Evolutionary conservation across 2,888 invertebrate genomes (phyloP), one percentile per base, ranked within the genome.

Genomic region (Apotomis betuletana): DNA sequence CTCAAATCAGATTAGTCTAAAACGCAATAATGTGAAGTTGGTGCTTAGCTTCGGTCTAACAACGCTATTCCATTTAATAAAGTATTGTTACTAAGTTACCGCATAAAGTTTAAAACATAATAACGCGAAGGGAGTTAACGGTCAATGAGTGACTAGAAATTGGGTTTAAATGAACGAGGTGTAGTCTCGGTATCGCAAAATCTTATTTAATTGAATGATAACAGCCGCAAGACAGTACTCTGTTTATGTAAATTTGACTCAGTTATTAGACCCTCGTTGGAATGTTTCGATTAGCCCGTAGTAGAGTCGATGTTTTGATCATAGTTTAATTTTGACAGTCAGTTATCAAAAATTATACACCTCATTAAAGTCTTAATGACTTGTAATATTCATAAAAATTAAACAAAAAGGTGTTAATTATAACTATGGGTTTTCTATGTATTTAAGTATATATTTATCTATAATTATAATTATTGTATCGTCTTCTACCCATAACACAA

Each of bases 131-230:
- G 64, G 63, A 74, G 63, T 62, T 71, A 71, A 68, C 63, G 71
- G 74, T 71, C 74, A 74, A 64, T 49, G 59, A 74, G 64, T 49
- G 67, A 63, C 60, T 69, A 73, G 65, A 73, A 73, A 69, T 73
- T 70, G 60, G 67, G 61, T 73, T 70, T 67, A 70, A 75, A 69
- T 78, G 77, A 81, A 86, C 81, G 87, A 89, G 88, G 87, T 89
- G 87, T 87, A 82, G 80, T 85, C 84, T 85, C 79, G 79, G 85
- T 87, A 88, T 87, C 84, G 81, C 87, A 83, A 90, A 90, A 90
- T 91, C 90, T 90, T 88, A 90, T 90, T 87, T 92, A 92, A 92
- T 92, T 91, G 89, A 92, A 92, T 89, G 87, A 92, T 91, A 92
- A 92, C 89, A 92, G 85, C 90, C 91, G 85, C 88, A 89, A 91